A percentile compares a stretch with the other conserved stretches of the same genome.
Conservation (phyloP, 2,797 vertebrate species). For the Lagodon rhomboides region DNA sequence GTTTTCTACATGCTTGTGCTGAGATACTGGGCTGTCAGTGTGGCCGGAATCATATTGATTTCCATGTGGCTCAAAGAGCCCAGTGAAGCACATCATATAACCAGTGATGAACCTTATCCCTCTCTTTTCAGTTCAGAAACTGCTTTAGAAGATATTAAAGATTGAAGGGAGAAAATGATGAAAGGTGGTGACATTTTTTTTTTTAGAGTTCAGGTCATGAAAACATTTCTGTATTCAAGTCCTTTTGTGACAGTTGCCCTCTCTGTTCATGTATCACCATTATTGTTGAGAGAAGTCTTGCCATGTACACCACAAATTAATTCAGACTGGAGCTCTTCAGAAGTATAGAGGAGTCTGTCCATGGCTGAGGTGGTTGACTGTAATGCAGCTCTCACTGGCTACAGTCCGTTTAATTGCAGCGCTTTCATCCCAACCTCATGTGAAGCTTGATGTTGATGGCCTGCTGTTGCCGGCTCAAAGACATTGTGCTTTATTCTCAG, state of each 20-base stretch:
- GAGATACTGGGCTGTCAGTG: conserved; percentile 13
- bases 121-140: conserved; percentile 84
- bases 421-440: not conserved
- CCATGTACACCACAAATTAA: not conserved
- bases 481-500: no score
- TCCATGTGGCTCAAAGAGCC: conserved; percentile 11
- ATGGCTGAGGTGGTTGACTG: not conserved
- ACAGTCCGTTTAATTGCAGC: conserved; percentile 5
- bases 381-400: not conserved
- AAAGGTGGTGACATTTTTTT: conserved; percentile 83
- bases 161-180: conserved; percentile 84
- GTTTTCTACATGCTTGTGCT: conserved; percentile 11
- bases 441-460: not conserved
- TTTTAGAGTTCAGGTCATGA: conserved; percentile 1
- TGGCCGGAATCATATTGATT: conserved; percentile 13
- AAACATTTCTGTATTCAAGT: not conserved
- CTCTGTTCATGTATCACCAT: not conserved
- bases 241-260: not conserved
- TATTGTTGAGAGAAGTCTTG: not conserved
- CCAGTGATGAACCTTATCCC: conserved; percentile 32
- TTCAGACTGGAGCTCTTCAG: not conserved
- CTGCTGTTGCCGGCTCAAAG: not conserved
- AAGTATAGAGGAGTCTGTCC: not conserved
- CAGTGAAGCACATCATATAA: conserved; percentile 15
- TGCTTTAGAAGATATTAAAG: conserved; percentile 90